phyloP scores from a whole-genome alignment of 2,888 invertebrate genomes.

The Copidosoma aretas region DNA sequence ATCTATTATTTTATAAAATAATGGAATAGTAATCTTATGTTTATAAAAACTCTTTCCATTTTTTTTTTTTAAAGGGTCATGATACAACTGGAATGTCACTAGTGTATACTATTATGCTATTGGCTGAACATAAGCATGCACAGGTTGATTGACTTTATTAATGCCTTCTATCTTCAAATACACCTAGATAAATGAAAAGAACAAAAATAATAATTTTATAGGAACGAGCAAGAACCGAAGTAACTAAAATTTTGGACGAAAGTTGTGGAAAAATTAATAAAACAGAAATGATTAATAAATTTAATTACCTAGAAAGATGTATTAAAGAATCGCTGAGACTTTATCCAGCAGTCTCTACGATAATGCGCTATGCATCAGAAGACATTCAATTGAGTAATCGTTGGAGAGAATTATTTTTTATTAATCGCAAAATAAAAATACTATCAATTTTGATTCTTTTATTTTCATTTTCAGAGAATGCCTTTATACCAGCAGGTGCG shows the following conservation, averaged over 20 bases:
- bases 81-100: conserved; percentile 68
- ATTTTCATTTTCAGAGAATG: conserved; percentile 16
- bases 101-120: conserved; percentile 64
- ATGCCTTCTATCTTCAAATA: no score
- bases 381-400: conserved; percentile 21
- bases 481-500: conserved; percentile 20
- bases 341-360: conserved; percentile 68
- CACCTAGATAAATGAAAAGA: no score
- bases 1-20: conserved; percentile 16
- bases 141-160: conserved; percentile 45
- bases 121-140: conserved; percentile 63
- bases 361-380: conserved; percentile 1
- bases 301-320: conserved; percentile 74
- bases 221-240: conserved; percentile 45
- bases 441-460: no score
- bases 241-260: conserved; percentile 64
- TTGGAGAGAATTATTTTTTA: no score
- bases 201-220: conserved; percentile 8
- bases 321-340: conserved; percentile 73
- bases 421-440: no score
- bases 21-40: no score
- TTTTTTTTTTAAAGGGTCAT: conserved; percentile 63
- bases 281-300: conserved; percentile 67
- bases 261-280: conserved; percentile 63
- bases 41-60: no score